Evolutionary conservation across 1,140 invertebrate species (phyloP).

Genomic region (Caerostris darwini): DNA sequence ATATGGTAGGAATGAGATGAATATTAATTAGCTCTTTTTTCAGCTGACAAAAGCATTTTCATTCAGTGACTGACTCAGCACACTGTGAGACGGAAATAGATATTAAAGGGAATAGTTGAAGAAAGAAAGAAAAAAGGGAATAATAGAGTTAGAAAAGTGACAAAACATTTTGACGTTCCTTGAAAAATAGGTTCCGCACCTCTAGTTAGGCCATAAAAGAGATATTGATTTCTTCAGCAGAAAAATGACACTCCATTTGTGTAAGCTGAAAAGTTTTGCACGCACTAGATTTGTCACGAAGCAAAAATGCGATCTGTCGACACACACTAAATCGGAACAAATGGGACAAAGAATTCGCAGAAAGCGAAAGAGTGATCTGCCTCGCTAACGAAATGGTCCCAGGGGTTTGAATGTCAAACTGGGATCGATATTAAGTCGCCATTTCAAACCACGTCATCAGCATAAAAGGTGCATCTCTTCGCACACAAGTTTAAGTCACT

Average conservation of each 20-base stretch:
- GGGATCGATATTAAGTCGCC: neutral
- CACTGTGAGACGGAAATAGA: too few species aligned
- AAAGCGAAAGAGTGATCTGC: conserved; percentile 6
- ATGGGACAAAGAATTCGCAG: conserved; percentile 52
- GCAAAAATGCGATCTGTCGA: conserved; percentile 23
- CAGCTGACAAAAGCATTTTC: too few species aligned
- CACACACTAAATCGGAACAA: conserved; percentile 58
- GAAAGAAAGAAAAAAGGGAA: too few species aligned
- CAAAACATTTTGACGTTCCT: neutral
- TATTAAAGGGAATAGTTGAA: too few species aligned
- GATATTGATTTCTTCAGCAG: conserved; percentile 46
- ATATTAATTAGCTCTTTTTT: too few species aligned
- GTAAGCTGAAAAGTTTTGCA: conserved; percentile 64
- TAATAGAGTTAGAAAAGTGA: neutral
- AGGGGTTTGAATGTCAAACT: conserved; percentile 12
- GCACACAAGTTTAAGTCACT: neutral
- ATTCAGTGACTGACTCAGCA: too few species aligned
- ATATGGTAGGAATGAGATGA: too few species aligned
- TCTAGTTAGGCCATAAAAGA: neutral
- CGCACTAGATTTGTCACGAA: conserved; percentile 57
- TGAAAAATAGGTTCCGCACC: neutral
- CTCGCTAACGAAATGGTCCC: neutral
- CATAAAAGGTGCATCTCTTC: too few species aligned
- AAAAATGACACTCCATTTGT: conserved; percentile 62
- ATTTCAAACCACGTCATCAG: neutral